Percentiles rank a stretch among this genome's conserved stretches.
Conservation (phyloP, 2,113 vertebrate species). For the Ciconia stormi region DNA sequence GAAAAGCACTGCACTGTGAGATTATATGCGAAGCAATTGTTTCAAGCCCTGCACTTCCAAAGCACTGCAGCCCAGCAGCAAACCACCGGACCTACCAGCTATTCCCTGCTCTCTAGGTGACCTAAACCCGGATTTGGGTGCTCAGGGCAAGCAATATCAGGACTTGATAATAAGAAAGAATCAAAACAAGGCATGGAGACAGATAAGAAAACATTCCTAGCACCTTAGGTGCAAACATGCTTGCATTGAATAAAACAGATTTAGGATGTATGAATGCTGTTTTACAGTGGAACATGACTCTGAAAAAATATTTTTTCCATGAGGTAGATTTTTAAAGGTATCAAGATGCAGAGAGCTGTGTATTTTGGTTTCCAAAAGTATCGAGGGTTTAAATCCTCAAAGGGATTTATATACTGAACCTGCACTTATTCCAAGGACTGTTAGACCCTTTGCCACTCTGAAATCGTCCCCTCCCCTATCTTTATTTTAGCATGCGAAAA, state of each 20-base stretch:
- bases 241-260: background rate
- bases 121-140: background rate
- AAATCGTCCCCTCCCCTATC: background rate
- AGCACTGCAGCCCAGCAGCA: background rate
- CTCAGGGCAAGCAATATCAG: background rate
- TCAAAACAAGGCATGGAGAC: background rate
- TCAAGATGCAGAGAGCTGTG: background rate
- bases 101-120: background rate
- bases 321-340: background rate
- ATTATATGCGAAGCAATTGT: background rate
- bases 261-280: background rate
- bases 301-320: background rate
- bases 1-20: background rate
- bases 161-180: background rate
- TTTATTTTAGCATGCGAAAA: fast-evolving
- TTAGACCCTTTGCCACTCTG: background rate
- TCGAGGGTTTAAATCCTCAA: background rate
- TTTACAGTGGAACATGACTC: background rate
- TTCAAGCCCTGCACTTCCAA: background rate
- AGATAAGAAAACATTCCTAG: background rate
- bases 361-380: background rate
- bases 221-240: background rate
- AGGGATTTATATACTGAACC: background rate
- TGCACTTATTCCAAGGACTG: background rate
- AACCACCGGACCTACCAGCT: background rate